Evolutionary conservation across 2,888 invertebrate genomes (phyloP).

Genomic region (Sceliomorpha sp.): DNA sequence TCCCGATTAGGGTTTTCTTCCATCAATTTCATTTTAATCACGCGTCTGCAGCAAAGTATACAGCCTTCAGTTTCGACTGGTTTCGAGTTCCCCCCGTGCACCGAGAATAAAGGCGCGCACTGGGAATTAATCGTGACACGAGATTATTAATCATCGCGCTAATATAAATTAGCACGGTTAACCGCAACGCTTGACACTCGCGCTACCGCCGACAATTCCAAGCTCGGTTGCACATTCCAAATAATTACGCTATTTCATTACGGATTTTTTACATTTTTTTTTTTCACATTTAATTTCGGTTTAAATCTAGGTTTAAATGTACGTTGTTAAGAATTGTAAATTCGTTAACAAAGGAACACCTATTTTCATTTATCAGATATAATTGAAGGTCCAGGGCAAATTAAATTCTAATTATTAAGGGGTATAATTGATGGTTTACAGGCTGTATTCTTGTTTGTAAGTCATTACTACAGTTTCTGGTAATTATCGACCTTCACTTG

Average conservation of each 20-base stretch:
- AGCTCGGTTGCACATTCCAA: constrained; percentile 23
- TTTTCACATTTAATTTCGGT: too few species aligned
- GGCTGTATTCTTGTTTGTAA: too few species aligned
- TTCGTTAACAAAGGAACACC: too few species aligned
- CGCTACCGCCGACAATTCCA: constrained; percentile 49
- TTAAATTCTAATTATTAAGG: too few species aligned
- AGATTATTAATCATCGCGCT: constrained; percentile 65
- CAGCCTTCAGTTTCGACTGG: constrained; percentile 31
- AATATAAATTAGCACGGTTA: constrained; percentile 66
- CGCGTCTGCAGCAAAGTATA: constrained; percentile 30
- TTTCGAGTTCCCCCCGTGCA: constrained; percentile 21
- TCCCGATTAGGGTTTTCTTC: constrained; percentile 33
- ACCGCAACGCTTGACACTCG: constrained; percentile 55
- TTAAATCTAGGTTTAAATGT: too few species aligned
- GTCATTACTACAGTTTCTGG: too few species aligned
- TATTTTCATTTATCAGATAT: too few species aligned
- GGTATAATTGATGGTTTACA: too few species aligned
- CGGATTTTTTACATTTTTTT: constrained; percentile 8
- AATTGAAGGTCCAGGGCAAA: too few species aligned
- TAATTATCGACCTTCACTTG: too few species aligned
- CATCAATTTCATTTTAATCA: constrained; percentile 43
- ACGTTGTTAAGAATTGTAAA: too few species aligned
- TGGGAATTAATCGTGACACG: constrained; percentile 46
- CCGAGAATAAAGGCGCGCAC: constrained; percentile 33
- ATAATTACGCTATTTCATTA: constrained; percentile 30